Conservation (phyloP, 2,888 invertebrate species). For the Drosophila lutescens region DNA sequence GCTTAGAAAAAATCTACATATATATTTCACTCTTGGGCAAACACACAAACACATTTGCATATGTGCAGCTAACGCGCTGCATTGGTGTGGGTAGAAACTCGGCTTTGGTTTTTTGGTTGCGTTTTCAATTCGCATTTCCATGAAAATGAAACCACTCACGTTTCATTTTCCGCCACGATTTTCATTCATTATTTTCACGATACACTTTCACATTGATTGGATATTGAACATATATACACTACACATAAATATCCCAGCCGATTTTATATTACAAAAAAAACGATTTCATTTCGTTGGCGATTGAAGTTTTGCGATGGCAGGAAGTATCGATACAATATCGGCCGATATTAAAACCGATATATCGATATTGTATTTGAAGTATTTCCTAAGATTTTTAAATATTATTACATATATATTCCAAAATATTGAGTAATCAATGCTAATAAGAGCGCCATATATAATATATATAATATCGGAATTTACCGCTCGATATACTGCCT, state of each 20-base stretch:
- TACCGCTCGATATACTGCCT: too few species aligned
- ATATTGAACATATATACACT: conserved; percentile 10
- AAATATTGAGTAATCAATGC: too few species aligned
- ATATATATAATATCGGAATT: too few species aligned
- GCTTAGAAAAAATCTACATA: conserved; percentile 57
- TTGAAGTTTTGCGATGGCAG: too few species aligned
- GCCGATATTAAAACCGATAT: not conserved
- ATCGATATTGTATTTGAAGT: too few species aligned
- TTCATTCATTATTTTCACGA: conserved; percentile 25
- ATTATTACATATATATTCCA: too few species aligned
- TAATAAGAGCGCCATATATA: too few species aligned
- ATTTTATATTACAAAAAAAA: conserved; percentile 16
- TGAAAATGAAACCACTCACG: too few species aligned
- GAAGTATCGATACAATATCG: too few species aligned
- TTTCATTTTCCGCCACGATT: conserved; percentile 45
- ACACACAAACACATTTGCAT: conserved; percentile 70
- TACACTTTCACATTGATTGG: conserved; percentile 32
- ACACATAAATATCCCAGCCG: conserved; percentile 16
- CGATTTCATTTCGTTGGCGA: conserved; percentile 2
- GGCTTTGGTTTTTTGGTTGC: conserved; percentile 29
- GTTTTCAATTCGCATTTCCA: not conserved
- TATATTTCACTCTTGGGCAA: conserved; percentile 47
- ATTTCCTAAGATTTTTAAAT: too few species aligned
- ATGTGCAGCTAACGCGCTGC: conserved; percentile 31
- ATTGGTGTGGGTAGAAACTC: conserved; percentile 44